Base-by-base conservation (phyloP, 2,888 invertebrate genomes). In the Graphium colonna region DNA sequence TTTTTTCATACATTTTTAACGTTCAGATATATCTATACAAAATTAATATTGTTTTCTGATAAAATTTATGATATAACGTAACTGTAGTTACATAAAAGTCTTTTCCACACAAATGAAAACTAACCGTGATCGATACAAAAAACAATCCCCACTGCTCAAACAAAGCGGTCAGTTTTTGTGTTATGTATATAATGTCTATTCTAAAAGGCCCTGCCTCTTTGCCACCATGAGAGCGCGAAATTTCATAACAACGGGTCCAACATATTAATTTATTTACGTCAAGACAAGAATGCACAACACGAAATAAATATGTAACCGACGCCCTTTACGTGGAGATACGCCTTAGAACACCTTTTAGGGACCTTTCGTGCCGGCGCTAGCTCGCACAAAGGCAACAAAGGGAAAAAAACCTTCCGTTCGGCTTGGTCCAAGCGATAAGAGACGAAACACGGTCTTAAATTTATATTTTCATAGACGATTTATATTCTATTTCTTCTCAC, bases 231-330 rank as follows among this genome's bases (percentile, higher is more conserved):
- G 75, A 76, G 86, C 85, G 82, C 81, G 77, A 87, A 87, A 86
- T 86, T 73, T 76, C 65, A 62, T 65, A 67, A 71, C 65, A 65
- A 61, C 65, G 63, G 79, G 69, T 68, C 65, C 67, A 72, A 75
- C 72, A 75, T 75, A 80, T 79, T 82, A 83, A 85, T 83, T 82
- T 85, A 85, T 84, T 85, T 82, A 83, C 79, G 86, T 85, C 87
- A 86, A 75, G 77, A 78, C 77, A 77, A 78, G 83, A 87, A 86
- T 85, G 82, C 73, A 78, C 67, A 83, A 83, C 79, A 85, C 82
- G 82, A 86, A 89, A 89, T 89, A 87, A 87, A 88, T 87, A 88
- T 87, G 81, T 86, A 83, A 81, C 79, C 74, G 81, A 77, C 76
- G 79, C 77, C 79, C 77, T 81, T 82, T 79, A 78, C 74, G 69